These are phyloP conservation scores for Lagopus leucura DNA, from an alignment of 2,113 vertebrate genomes.

Conservation along the genomic window DNA sequence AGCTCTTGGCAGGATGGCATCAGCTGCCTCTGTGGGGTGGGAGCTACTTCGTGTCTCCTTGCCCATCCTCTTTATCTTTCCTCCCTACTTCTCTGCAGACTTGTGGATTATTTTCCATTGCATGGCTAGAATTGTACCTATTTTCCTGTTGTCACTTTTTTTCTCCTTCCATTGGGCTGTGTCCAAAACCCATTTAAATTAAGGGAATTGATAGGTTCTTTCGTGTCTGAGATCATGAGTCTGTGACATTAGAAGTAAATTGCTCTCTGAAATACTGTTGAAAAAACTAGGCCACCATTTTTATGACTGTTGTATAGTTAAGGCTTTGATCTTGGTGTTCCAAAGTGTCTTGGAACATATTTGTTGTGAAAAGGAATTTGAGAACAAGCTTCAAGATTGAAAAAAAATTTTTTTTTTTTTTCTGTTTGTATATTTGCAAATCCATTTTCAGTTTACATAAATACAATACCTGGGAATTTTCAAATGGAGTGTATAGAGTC, in stretches of 20 bases:
- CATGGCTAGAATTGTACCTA: not conserved
- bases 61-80: not conserved
- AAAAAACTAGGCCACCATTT: fast-evolving
- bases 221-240: not conserved
- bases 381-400: too few relatives aligned
- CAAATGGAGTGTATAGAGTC: too few relatives aligned
- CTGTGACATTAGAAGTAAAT: constrained; percentile 10
- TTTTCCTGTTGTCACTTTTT: not conserved
- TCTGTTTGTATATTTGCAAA: too few relatives aligned
- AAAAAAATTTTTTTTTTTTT: too few relatives aligned
- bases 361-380: not conserved
- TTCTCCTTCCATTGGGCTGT: fast-evolving
- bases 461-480: too few relatives aligned
- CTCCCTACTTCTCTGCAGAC: not conserved
- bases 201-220: not conserved
- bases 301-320: not conserved
- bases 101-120: not conserved
- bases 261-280: not conserved
- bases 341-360: not conserved
- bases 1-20: too few relatives aligned
- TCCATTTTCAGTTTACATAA: too few relatives aligned
- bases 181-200: not conserved
- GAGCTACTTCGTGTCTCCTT: not conserved
- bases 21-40: not conserved
- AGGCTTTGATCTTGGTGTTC: not conserved